These are phyloP conservation scores for Erythrolamprus reginae DNA, from an alignment of 2,113 vertebrate genomes.

Conservation along the genomic window DNA sequence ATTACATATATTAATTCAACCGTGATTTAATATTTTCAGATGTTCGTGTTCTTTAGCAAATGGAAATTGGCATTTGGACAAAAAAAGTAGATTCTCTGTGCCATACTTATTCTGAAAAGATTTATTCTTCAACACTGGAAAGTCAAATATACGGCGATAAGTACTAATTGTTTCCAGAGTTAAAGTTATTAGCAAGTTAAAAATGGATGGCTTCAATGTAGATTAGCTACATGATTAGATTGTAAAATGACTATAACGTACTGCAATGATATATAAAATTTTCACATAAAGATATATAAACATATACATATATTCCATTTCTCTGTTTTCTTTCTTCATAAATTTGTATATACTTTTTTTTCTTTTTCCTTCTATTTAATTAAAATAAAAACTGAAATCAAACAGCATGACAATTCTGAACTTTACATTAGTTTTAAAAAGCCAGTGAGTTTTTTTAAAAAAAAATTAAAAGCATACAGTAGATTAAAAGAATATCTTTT, in stretches of 20 bases:
- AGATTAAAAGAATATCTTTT: neutral
- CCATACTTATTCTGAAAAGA: neutral
- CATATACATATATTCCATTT: neutral
- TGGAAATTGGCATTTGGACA: neutral
- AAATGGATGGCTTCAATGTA: neutral
- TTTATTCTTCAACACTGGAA: neutral
- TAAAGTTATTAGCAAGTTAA: neutral
- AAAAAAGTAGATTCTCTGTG: neutral
- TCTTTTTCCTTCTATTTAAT: neutral
- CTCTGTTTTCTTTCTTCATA: neutral
- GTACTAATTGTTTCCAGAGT: neutral
- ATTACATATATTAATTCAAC: neutral
- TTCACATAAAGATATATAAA: neutral
- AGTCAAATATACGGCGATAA: neutral
- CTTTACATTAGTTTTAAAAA: neutral
- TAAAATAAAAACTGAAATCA: neutral
- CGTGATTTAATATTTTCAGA: neutral
- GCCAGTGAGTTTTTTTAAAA: neutral
- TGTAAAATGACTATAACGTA: neutral
- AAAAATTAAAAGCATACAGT: neutral
- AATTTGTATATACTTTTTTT: neutral
- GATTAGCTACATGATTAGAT: neutral
- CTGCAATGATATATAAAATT: neutral
- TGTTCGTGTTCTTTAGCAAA: neutral
- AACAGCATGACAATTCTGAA: neutral